Evolutionary conservation across 37 sponge, comb jelly and placozoan species (phyloP).

Genomic region (Halisarca cf. caerulea): DNA sequence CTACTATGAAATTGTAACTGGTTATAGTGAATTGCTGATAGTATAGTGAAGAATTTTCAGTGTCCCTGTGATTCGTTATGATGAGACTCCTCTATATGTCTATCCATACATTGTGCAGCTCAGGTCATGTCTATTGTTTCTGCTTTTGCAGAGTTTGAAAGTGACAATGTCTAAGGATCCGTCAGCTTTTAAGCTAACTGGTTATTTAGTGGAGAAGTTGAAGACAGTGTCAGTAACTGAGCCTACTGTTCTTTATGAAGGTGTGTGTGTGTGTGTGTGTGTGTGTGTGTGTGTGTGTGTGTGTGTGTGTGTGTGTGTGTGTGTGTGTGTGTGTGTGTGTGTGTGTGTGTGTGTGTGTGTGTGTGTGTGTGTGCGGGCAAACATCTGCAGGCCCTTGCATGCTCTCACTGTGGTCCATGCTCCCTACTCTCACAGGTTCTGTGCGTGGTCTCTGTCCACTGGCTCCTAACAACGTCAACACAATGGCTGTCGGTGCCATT

Average conservation of each 20-base stretch:
- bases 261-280: constrained; percentile 3
- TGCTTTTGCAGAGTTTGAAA: constrained; percentile 59
- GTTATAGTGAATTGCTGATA: too few species aligned
- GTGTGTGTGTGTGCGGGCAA: constrained; percentile 24
- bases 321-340: constrained; percentile 46
- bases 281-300: constrained; percentile 16
- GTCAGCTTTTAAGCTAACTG: constrained; percentile 78
- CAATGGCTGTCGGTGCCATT: constrained; percentile 92
- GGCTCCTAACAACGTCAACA: constrained; percentile 92
- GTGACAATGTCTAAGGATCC: constrained; percentile 96
- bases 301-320: constrained; percentile 1
- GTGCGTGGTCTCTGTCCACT: constrained; percentile 88
- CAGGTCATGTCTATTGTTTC: too few species aligned
- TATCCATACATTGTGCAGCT: too few species aligned
- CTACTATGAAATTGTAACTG: too few species aligned
- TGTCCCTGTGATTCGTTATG: too few species aligned
- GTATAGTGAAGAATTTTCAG: too few species aligned
- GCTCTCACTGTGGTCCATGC: too few species aligned
- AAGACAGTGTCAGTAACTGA: constrained; percentile 27
- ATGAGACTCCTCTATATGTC: too few species aligned
- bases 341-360: constrained; percentile 51
- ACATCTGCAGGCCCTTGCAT: neutral
- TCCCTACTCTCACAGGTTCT: too few species aligned
- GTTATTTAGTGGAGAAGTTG: constrained; percentile 56
- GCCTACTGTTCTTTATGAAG: constrained; percentile 73